Conservation (phyloP, 2,113 vertebrate species). For the Channa argus region DNA sequence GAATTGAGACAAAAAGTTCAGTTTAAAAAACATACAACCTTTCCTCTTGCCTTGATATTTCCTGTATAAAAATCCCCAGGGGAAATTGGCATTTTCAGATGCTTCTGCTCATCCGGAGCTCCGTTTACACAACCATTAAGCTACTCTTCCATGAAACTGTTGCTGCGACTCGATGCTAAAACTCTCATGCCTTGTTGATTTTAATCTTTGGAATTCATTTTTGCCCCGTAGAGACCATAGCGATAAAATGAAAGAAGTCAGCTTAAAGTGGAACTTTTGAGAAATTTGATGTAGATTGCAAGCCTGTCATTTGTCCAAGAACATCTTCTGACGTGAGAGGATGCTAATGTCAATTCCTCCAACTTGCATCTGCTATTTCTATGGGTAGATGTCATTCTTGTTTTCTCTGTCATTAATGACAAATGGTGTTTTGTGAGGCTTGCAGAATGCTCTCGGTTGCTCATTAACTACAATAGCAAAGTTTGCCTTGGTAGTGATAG, state of each 20-base stretch:
- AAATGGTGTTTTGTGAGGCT: neutral
- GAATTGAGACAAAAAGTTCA: conserved; percentile 1
- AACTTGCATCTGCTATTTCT: conserved; percentile 14
- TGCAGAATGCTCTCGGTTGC: neutral
- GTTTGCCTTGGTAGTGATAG: no score
- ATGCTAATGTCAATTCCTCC: neutral
- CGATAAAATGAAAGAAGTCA: neutral
- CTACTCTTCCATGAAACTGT: conserved; percentile 4
- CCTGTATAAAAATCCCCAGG: neutral
- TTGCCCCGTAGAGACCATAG: neutral
- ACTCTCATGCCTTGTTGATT: conserved; percentile 21
- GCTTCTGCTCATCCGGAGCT: conserved; percentile 13
- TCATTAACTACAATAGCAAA: no score
- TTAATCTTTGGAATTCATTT: conserved; percentile 9
- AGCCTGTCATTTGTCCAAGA: no score
- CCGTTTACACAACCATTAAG: conserved; percentile 23
- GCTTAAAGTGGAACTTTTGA: neutral
- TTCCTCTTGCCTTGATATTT: conserved; percentile 8
- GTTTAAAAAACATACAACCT: neutral
- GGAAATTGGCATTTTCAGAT: conserved; percentile 5
- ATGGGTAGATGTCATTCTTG: neutral
- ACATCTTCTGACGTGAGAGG: neutral
- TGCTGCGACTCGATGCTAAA: conserved; percentile 13
- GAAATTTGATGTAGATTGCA: neutral
- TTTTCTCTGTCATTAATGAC: conserved; percentile 31